Conservation (phyloP, 1,140 invertebrate species). For the Drosophila chauvacae region DNA sequence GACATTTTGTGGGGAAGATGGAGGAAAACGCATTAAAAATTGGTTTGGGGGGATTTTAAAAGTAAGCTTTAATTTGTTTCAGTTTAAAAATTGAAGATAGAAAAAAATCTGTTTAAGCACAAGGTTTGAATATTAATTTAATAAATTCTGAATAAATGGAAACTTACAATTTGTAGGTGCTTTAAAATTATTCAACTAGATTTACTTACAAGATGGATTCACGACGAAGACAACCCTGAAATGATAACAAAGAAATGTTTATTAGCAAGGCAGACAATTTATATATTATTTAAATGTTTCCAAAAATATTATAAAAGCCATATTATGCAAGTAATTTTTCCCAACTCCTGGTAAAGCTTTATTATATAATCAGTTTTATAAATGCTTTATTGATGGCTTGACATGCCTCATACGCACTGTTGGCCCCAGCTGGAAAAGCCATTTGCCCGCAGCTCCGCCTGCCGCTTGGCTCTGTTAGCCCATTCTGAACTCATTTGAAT, state of each 20-base stretch:
- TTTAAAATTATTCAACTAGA: background rate
- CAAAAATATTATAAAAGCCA: background rate
- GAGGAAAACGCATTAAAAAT: constrained; percentile 11
- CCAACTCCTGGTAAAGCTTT: constrained; percentile 1
- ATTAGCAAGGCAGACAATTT: constrained; percentile 15
- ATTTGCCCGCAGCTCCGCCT: constrained; percentile 50
- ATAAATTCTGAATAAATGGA: background rate
- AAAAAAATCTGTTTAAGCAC: too few species aligned
- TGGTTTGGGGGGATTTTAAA: background rate
- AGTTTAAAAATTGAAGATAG: too few species aligned
- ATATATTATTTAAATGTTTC: background rate
- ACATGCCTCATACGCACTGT: constrained; percentile 65
- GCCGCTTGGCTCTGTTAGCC: constrained; percentile 38
- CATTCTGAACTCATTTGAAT: constrained; percentile 79
- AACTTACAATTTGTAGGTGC: background rate
- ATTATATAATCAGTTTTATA: constrained; percentile 34
- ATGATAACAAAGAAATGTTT: constrained; percentile 5
- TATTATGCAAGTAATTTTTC: constrained; percentile 12
- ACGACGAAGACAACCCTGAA: constrained; percentile 9
- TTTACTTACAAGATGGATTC: constrained; percentile 10
- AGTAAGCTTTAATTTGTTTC: constrained; percentile 4
- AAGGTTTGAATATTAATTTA: too few species aligned
- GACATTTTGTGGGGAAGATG: constrained; percentile 18
- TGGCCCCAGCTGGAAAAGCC: constrained; percentile 61
- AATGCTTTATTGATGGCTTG: constrained; percentile 43